These are phyloP conservation scores for Zaprionus bogoriensis DNA, from an alignment of 2,888 invertebrate species.

Conservation along the genomic window DNA sequence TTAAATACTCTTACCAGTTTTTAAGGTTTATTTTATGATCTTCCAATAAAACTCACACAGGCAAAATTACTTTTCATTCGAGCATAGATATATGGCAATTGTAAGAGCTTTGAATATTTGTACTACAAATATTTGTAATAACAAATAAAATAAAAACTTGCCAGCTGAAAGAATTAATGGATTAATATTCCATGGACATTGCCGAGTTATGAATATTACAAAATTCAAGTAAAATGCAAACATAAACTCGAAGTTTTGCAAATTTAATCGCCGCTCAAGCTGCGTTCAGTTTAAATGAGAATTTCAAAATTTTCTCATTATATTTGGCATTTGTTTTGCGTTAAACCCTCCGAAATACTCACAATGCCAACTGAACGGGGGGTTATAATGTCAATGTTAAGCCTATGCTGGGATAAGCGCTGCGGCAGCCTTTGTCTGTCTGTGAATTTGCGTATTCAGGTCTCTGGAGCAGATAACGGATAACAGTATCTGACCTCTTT, in stretches of 20 bases:
- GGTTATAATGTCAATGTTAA: conserved; percentile 34
- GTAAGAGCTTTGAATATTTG: too few species aligned
- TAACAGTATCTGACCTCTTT: conserved; percentile 4
- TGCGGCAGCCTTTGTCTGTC: conserved; percentile 26
- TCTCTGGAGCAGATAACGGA: conserved; percentile 29
- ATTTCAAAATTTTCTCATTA: conserved; percentile 12
- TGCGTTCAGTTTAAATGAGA: conserved; percentile 4
- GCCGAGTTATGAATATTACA: too few species aligned
- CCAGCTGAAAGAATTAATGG: conserved; percentile 12
- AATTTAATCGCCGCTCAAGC: conserved; percentile 15
- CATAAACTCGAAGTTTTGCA: background rate
- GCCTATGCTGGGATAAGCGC: conserved; percentile 13
- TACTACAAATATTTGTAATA: too few species aligned
- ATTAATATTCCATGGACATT: background rate
- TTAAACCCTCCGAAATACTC: too few species aligned
- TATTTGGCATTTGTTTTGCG: conserved; percentile 2
- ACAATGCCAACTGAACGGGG: too few species aligned
- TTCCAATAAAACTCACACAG: too few species aligned
- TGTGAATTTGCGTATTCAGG: conserved; percentile 36
- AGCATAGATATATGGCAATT: too few species aligned
- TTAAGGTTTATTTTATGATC: too few species aligned
- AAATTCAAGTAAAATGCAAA: conserved; percentile 4
- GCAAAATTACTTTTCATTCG: too few species aligned
- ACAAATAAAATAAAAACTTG: too few species aligned
- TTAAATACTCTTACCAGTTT: too few species aligned